A percentile compares a stretch with the other conserved stretches of the same genome.
Evolutionary conservation across 2,797 vertebrate species (phyloP).

Genomic region (Falco biarmicus): DNA sequence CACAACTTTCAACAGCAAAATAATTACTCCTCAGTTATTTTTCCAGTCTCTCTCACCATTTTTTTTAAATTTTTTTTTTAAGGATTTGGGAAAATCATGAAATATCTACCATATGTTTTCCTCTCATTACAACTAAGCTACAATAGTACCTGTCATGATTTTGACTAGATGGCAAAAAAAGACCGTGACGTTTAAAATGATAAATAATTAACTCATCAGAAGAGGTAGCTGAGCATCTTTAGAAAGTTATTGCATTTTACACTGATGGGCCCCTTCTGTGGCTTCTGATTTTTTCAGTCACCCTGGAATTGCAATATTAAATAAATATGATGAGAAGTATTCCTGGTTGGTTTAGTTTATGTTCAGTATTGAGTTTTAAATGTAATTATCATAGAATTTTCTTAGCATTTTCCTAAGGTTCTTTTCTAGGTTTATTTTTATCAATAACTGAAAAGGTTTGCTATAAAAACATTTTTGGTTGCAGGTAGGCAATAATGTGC

Average conservation of each 20-base stretch:
- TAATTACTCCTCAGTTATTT: background rate
- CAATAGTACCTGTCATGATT: background rate
- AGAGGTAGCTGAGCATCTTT: background rate
- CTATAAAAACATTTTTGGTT: conserved; percentile 9
- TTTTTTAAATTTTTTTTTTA: background rate
- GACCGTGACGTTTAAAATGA: background rate
- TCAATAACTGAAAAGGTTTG: background rate
- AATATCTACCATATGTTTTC: background rate
- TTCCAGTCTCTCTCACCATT: background rate
- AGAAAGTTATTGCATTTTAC: conserved; percentile 17
- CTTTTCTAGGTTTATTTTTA: conserved; percentile 46
- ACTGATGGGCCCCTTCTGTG: background rate
- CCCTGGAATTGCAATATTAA: conserved; percentile 36
- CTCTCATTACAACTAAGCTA: background rate
- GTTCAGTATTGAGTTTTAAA: conserved; percentile 31
- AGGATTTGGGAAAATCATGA: background rate
- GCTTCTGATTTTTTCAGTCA: conserved; percentile 27
- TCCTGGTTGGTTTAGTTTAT: conserved; percentile 51
- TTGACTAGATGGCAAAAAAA: conserved; percentile 21
- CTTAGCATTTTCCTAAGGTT: background rate
- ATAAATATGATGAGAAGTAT: conserved; percentile 46
- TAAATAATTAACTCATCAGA: background rate
- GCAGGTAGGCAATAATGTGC: conserved; percentile 3
- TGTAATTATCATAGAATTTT: conserved; percentile 40
- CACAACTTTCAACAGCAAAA: background rate